Evolutionary conservation across 2,113 vertebrate genomes (phyloP), one percentile per base, ranked within the genome.

Genomic region (Vidua chalybeata): DNA sequence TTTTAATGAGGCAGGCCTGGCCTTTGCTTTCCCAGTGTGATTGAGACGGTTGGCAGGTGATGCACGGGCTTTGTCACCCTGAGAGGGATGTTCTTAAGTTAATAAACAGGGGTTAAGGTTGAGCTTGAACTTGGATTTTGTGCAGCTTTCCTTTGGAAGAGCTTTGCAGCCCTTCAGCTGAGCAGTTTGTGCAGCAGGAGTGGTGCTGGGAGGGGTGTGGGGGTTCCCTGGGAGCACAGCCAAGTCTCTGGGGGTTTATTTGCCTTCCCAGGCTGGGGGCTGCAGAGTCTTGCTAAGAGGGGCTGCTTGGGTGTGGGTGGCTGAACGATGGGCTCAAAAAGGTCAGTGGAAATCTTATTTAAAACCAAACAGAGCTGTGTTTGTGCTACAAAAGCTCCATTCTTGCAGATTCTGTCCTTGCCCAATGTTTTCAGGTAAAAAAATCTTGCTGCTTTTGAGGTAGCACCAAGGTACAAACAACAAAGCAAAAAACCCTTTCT

Each of bases 1-100:
- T 81, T 69, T 93, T 97, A 95, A 93, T 92, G 90, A 97, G 89
- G 52, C 85, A 92, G 74, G 75, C 82, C 92, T 80, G 76, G 90
- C 64, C 86, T 92, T 81, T 71, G 68, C 88, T 81, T 86, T 90
- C 68, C 79, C 68, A 43, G 13, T 27, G 67, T 77, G 54, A 74
- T 45, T 68, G 69, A 78, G 92, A 15, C 43, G 15, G 71, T 80
- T 96, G 87, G 92, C 93, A 78, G 92, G 92, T 86, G 94, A 88
- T 62, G 61, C 1, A 2, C 28, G 2, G 72, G 79, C 88, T 86
- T 74, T 83, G 76, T 91, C 49, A 67, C 79, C 82, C 67, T 31
- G 21, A 84, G 75, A 63, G 61, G 45, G 68, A 45, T 48, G 41
- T 49, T 84, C 81, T 76, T 48, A 41, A 74, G 78, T 74, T 88